These are phyloP conservation scores for Dimorphilus gyrociliatus DNA, from an alignment of 2,888 invertebrate genomes.

Conservation along the genomic window DNA sequence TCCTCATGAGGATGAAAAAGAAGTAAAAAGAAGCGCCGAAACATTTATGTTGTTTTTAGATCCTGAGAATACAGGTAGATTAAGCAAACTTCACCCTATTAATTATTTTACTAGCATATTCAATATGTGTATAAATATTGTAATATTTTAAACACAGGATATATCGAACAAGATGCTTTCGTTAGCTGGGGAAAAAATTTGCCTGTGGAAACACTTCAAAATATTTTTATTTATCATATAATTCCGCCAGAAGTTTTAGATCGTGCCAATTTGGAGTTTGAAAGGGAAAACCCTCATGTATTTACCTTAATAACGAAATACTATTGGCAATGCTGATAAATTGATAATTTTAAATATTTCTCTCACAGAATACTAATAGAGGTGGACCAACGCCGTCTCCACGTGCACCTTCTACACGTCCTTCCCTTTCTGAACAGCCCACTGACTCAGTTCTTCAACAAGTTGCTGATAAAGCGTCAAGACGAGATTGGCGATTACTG, in stretches of 20 bases:
- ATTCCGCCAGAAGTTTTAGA: constrained; percentile 19
- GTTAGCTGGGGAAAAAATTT: constrained; percentile 15
- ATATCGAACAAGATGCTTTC: constrained; percentile 21
- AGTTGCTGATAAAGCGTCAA: constrained; percentile 19
- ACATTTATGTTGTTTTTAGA: constrained; percentile 15
- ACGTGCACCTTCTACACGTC: too few species aligned
- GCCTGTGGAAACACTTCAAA: constrained; percentile 13
- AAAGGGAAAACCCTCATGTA: too few species aligned
- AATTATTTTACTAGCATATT: not conserved
- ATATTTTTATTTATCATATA: constrained; percentile 21
- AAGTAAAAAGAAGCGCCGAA: constrained; percentile 16
- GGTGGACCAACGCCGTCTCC: too few species aligned
- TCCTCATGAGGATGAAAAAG: constrained; percentile 16
- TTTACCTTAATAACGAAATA: too few species aligned
- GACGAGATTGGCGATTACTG: constrained; percentile 10
- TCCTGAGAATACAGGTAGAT: constrained; percentile 5
- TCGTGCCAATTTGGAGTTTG: too few species aligned
- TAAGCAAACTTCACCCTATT: not conserved
- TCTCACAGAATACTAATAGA: too few species aligned
- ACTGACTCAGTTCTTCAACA: constrained; percentile 18
- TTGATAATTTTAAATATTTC: too few species aligned
- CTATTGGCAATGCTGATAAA: too few species aligned
- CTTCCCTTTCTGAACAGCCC: too few species aligned
- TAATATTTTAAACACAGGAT: constrained; percentile 20
- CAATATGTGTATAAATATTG: not conserved